Evolutionary conservation across 2,797 vertebrate genomes (phyloP), one percentile per base, ranked within the genome.

Genomic region (Rhynchonycteris naso): DNA sequence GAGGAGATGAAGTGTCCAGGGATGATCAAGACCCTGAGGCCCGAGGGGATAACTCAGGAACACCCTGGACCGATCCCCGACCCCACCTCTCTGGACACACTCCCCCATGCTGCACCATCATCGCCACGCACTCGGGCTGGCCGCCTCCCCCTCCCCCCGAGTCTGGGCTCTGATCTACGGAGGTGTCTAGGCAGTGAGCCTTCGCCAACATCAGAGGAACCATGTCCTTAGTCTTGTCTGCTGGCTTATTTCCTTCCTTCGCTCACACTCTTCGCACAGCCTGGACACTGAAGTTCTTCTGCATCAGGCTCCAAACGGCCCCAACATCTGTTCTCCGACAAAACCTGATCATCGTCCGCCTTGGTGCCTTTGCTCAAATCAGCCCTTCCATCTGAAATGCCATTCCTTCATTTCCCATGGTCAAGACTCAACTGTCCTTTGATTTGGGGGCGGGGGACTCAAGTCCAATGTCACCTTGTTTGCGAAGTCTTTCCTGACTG

Each of bases 381-480:
- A 74, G 35, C 15, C 21, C 50, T 61, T 90, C 68, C 33, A 52
- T 74, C 59, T 61, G 19, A 94, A 91, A 54, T 61, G 18, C 10
- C 15, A 7, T 75, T 83, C 26, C 58, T 74, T 58, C 59, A 61
- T 66, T 71, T 68, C 54, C 47, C 58, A 10, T 54, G 78, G 68
- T 72, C 86, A 75, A 68, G 93, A 72, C 38, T n/a, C 47, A 94
- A 26, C 8, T 59, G 66, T 43, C 5, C 7, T 88, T 75, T 69
- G 91, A 72, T 78, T 75, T 58, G 33, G 33, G 4, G 4, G 47
- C 21, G 43, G 4, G 56, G 30, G n/a, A n/a, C 38, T n/a, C 66
- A 30, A 82, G 86, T 90, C 56, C 89, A 91, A 74, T 66, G 47
- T 72, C 38, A 92, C 43, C 30, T 90, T 84, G 38, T 92, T 71